Evolutionary conservation across 2,888 invertebrate species (phyloP), one percentile per base, ranked within the genome.

Genomic region (Pherbina coryleti): DNA sequence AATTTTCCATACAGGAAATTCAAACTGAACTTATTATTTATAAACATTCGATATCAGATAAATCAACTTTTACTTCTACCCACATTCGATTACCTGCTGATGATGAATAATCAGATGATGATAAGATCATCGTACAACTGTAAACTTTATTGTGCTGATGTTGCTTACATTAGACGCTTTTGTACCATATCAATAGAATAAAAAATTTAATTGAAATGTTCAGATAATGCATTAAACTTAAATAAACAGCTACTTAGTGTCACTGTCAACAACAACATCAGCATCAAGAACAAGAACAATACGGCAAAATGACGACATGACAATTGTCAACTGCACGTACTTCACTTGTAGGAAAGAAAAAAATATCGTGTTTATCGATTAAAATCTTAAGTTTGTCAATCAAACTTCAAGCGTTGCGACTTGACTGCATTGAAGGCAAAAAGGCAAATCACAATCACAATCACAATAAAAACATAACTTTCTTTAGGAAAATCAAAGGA

Each of bases 311-410:
- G 37, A 22, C 19, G 67, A 67, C 67, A 67, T 34, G 14, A 67
- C 67, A 67, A 37, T 72, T 72, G 37, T 17, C 37, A 60, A 55
- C 60, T 22, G 19, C 60, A 72, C 57, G 72, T 72, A 72, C 60
- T 37, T 72, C 72, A 22, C 22, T 60, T 44, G 22, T 37, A 37
- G 17, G 31, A 79, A 53, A 25, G 31, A 62, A 14, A 69, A 67
- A 78, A 78, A 82, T n/a, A n/a, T n/a, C 82, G 82, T 82, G 82
- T 80, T 80, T 77, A 70, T 77, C 78, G 83, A 83, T 83, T 80
- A 71, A 79, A 81, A 83, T 82, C 83, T 82, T 82, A 77, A 78
- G 79, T 81, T 83, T 81, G 83, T 83, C 83, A 82, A 82, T 81
- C 82, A 83, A 81, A 60, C 79, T 80, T 82, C 81, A 81, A 78